A percentile compares a stretch with the other conserved stretches of the same genome.
These are phyloP conservation scores for Aegotheles bennettii DNA, from an alignment of 2,113 vertebrate species.

Conservation along the genomic window DNA sequence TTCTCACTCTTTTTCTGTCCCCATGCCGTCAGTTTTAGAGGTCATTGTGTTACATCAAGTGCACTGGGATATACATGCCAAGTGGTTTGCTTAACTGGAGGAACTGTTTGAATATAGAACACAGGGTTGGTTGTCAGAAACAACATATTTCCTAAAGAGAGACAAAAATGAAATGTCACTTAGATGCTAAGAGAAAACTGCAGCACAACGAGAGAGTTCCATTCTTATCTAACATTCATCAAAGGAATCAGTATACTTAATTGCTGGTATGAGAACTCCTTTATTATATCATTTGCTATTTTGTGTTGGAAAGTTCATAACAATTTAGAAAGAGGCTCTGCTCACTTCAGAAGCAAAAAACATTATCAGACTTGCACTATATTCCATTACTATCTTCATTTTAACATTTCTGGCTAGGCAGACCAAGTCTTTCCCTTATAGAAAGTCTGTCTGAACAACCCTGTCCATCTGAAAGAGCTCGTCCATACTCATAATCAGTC, in stretches of 20 bases:
- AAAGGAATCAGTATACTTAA: neutral
- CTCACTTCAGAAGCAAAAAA: neutral
- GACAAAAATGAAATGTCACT: neutral
- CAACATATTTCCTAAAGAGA: neutral
- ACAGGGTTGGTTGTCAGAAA: neutral
- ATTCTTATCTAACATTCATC: neutral
- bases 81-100: neutral
- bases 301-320: neutral
- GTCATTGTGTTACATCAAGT: fast-evolving
- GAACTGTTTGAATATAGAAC: neutral
- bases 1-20: neutral
- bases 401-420: neutral
- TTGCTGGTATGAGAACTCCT: neutral
- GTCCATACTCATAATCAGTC: neutral
- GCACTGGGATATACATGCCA: neutral
- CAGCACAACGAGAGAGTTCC: neutral
- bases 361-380: neutral
- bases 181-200: neutral
- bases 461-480: neutral
- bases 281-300: neutral
- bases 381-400: neutral
- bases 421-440: neutral
- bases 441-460: neutral
- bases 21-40: neutral
- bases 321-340: neutral